Percentiles rank a stretch among this genome's conserved stretches.
Conservation (phyloP, 2,113 vertebrate genomes). For the Rhea americana region DNA sequence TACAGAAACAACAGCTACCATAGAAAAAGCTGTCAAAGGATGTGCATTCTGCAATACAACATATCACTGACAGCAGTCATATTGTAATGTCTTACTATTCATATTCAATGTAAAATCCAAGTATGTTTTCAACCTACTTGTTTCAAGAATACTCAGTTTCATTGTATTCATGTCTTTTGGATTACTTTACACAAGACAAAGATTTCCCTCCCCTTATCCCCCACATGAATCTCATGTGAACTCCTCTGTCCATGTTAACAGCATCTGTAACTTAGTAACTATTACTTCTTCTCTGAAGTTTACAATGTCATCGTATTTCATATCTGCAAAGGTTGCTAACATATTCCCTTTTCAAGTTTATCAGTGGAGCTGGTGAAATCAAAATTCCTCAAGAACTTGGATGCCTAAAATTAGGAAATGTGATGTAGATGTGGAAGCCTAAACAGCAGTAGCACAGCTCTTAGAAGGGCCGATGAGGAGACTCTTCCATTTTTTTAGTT, state of each 20-base stretch:
- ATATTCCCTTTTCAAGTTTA: background rate
- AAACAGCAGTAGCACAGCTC: background rate
- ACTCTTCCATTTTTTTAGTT: background rate
- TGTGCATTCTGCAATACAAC: background rate
- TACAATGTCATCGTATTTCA: background rate
- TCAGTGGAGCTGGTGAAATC: background rate
- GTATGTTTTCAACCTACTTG: accelerated
- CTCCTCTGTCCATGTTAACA: background rate
- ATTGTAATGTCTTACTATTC: background rate
- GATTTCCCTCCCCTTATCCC: background rate
- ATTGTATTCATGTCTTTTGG: background rate
- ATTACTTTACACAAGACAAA: background rate
- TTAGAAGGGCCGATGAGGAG: background rate
- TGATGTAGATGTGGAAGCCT: too few species aligned
- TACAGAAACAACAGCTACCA: background rate
- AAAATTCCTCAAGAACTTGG: background rate
- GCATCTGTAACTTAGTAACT: background rate
- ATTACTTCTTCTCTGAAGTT: background rate
- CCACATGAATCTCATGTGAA: background rate
- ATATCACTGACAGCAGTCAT: background rate
- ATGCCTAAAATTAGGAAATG: background rate
- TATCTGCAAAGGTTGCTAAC: background rate
- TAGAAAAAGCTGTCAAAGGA: background rate
- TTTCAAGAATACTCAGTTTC: background rate
- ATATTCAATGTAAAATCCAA: background rate